Evolutionary conservation across 2,113 vertebrate species (phyloP).

Genomic region (Canis aureus): DNA sequence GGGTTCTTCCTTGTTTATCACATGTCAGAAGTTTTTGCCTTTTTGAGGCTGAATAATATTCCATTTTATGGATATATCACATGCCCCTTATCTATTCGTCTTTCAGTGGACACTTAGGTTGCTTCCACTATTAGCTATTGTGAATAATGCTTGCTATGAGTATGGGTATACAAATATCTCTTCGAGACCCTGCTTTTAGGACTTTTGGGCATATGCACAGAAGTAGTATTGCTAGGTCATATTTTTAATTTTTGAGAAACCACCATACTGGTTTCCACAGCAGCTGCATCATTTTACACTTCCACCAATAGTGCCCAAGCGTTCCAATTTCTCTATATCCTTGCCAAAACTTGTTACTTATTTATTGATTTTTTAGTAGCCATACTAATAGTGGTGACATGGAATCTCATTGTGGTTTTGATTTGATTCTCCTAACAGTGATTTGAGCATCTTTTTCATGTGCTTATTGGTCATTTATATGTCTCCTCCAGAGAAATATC

Average conservation of each 20-base stretch:
- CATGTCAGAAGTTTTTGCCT: neutral
- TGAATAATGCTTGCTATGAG: neutral
- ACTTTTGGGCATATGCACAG: too few species aligned
- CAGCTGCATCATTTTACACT: neutral
- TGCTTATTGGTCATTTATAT: neutral
- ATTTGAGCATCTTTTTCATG: neutral
- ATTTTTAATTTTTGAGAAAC: too few species aligned
- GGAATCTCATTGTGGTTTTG: neutral
- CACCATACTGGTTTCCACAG: too few species aligned
- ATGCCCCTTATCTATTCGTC: neutral
- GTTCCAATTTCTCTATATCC: neutral
- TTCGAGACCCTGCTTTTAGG: too few species aligned
- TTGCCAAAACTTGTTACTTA: neutral
- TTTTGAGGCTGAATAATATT: neutral
- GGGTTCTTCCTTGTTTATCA: neutral
- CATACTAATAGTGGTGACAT: neutral
- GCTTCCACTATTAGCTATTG: neutral
- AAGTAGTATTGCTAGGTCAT: too few species aligned
- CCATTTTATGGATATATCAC: neutral
- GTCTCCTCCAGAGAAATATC: neutral
- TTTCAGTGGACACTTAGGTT: neutral
- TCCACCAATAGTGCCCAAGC: neutral
- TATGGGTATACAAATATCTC: too few species aligned
- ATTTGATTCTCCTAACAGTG: neutral
- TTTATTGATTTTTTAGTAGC: neutral